phyloP scores from a whole-genome alignment of 1,140 invertebrate genomes.

The Pseudoatta argentina region DNA sequence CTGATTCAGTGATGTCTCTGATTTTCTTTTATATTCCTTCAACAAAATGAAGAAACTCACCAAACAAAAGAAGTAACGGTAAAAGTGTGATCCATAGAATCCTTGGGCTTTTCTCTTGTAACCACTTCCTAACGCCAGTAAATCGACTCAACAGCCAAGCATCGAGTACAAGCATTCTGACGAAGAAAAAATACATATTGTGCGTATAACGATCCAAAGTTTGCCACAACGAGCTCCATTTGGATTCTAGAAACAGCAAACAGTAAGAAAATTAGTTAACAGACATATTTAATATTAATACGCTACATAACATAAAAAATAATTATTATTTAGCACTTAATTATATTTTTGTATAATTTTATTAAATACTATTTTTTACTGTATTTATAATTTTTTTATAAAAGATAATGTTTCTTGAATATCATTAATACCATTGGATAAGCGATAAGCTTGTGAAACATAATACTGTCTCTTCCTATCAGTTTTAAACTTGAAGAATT shows the following conservation, averaged over 20 bases:
- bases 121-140: constrained; percentile 73
- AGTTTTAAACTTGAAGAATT: constrained; percentile 75
- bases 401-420: neutral
- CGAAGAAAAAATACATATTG: constrained; percentile 80
- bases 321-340: constrained; percentile 12
- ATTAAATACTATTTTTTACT: neutral
- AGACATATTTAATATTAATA: constrained; percentile 20
- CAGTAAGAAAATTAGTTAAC: constrained; percentile 38
- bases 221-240: constrained; percentile 74
- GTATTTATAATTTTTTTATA: too few species aligned
- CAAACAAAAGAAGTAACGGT: constrained; percentile 77
- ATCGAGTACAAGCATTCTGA: constrained; percentile 80
- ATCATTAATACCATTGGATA: constrained; percentile 73
- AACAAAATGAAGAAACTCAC: constrained; percentile 74
- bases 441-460: constrained; percentile 75
- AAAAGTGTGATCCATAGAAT: constrained; percentile 81
- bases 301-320: neutral
- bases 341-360: neutral
- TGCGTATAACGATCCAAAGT: constrained; percentile 71
- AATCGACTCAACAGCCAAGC: constrained; percentile 82
- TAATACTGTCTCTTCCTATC: constrained; percentile 70
- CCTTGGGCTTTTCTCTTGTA: constrained; percentile 71
- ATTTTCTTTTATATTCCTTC: constrained; percentile 27
- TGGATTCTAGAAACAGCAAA: constrained; percentile 75
- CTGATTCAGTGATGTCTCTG: constrained; percentile 1